phyloP scores from a whole-genome alignment of 2,797 vertebrate species.

The Chiloscyllium punctatum region DNA sequence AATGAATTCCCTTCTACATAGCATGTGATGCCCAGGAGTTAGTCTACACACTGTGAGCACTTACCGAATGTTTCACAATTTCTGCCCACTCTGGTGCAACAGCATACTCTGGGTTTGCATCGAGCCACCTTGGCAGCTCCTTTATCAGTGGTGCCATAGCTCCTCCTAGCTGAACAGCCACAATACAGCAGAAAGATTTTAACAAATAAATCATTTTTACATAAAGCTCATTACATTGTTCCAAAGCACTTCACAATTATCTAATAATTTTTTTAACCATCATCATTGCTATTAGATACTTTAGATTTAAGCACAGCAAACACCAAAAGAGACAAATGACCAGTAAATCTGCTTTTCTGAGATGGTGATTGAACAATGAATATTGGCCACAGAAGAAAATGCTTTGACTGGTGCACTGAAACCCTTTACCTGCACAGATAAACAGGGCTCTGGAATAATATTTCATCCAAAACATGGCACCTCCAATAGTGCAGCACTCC shows the following conservation, averaged over 20 bases:
- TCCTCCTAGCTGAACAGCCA: slow-evolving; percentile 69
- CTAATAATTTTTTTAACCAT: not conserved
- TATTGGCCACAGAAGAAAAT: not conserved
- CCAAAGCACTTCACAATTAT: not conserved
- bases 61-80: slow-evolving; percentile 86
- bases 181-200: not conserved
- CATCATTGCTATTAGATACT: not conserved
- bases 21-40: not conserved
- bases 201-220: too few species aligned
- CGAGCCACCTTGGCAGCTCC: slow-evolving; percentile 82
- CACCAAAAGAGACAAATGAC: not conserved
- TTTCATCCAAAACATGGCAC: not conserved
- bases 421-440: not conserved
- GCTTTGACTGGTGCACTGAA: not conserved
- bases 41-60: slow-evolving; percentile 45
- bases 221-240: not conserved
- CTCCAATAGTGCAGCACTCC: not conserved
- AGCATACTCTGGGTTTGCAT: slow-evolving; percentile 81
- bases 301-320: not conserved
- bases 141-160: slow-evolving; percentile 85
- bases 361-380: not conserved
- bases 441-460: not conserved
- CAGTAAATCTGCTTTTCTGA: not conserved
- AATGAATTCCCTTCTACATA: not conserved
- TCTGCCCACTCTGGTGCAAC: slow-evolving; percentile 86